A percentile compares a stretch with the other conserved stretches of the same genome.
These are phyloP conservation scores for Chlorops oryzae DNA, from an alignment of 1,140 invertebrate genomes.

Conservation along the genomic window DNA sequence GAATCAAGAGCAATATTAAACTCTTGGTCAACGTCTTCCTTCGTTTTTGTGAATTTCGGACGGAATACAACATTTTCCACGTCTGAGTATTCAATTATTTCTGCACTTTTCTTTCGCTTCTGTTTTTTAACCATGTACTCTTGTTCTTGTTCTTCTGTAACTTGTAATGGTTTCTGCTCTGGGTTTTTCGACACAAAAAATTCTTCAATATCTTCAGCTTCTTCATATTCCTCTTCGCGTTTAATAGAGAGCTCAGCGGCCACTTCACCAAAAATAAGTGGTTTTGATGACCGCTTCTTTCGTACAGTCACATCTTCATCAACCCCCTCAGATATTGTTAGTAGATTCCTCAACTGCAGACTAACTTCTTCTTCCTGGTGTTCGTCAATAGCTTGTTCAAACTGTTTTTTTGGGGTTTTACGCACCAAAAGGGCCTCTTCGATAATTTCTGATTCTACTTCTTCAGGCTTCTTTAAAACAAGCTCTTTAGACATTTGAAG, in stretches of 20 bases:
- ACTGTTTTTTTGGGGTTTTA: constrained; percentile 39
- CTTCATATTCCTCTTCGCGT: constrained; percentile 44
- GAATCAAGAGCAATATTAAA: constrained; percentile 76
- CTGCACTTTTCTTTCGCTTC: constrained; percentile 56
- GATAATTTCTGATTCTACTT: constrained; percentile 43
- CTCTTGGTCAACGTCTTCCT: constrained; percentile 79
- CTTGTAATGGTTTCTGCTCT: constrained; percentile 46
- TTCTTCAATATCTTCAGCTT: constrained; percentile 48
- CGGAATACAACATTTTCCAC: constrained; percentile 69
- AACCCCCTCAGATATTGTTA: constrained; percentile 39
- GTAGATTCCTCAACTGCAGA: constrained; percentile 46
- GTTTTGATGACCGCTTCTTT: constrained; percentile 42
- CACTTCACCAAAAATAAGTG: constrained; percentile 30
- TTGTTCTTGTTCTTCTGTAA: constrained; percentile 63
- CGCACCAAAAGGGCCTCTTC: constrained; percentile 38
- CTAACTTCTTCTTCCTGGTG: constrained; percentile 42
- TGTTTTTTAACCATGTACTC: constrained; percentile 68
- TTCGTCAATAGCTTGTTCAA: constrained; percentile 32
- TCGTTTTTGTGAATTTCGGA: constrained; percentile 62
- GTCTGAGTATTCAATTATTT: constrained; percentile 64
- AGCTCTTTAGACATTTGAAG: constrained; percentile 49
- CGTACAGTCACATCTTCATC: constrained; percentile 45
- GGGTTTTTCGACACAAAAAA: constrained; percentile 38
- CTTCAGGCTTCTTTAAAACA: constrained; percentile 43
- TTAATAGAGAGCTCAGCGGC: constrained; percentile 44